phyloP scores from a whole-genome alignment of 2,797 vertebrate species.

The Enteromius unitaeniatus region DNA sequence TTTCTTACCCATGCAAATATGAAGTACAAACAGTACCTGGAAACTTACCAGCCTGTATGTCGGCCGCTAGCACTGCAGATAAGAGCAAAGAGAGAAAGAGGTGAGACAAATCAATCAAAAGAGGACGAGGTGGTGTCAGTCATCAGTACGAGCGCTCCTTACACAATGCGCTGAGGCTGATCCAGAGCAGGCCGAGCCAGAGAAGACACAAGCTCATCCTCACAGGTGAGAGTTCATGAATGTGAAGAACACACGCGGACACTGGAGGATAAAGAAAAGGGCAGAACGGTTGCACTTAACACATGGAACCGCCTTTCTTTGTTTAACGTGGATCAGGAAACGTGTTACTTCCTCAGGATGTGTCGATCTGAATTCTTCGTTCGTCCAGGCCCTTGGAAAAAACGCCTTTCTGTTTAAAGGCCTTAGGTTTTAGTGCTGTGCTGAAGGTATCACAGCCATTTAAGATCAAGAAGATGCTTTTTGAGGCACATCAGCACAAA shows the following conservation, averaged over 20 bases:
- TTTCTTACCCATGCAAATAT: neutral
- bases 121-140: neutral
- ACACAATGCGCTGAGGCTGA: constrained; percentile 36
- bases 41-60: constrained; percentile 44
- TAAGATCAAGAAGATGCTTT: neutral
- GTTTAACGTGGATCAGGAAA: constrained; percentile 50
- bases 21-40: neutral
- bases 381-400: constrained; percentile 18
- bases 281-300: neutral
- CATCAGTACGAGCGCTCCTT: constrained; percentile 35
- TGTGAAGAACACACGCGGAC: neutral
- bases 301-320: constrained; percentile 49
- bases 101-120: neutral
- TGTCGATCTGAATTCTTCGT: constrained; percentile 29
- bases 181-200: constrained; percentile 41
- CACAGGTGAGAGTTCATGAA: constrained; percentile 43
- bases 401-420: constrained; percentile 4
- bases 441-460: neutral
- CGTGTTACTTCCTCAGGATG: constrained; percentile 58
- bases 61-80: constrained; percentile 11
- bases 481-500: neutral
- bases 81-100: neutral
- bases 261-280: neutral
- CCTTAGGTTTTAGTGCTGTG: neutral
- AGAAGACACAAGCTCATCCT: constrained; percentile 53